Conservation (phyloP, 2,113 vertebrate species). For the Cochlearius cochlearius region DNA sequence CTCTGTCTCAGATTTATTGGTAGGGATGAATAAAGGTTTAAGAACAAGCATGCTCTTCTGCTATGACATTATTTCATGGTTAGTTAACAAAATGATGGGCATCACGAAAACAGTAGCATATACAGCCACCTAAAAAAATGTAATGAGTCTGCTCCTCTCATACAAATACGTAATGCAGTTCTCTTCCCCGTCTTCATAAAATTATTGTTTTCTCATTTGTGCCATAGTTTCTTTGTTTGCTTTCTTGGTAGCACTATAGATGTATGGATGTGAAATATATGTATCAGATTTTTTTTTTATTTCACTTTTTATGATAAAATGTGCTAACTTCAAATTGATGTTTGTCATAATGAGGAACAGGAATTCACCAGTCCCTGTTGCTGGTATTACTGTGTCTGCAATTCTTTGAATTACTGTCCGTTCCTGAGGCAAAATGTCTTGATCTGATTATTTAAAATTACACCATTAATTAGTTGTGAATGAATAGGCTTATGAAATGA, state of each 20-base stretch:
- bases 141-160: not conserved
- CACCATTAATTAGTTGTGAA: not conserved
- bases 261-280: not conserved
- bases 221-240: not conserved
- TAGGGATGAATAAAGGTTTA: not conserved
- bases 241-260: not conserved
- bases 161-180: not conserved
- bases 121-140: not conserved
- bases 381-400: not conserved
- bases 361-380: not conserved
- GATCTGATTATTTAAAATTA: slow-evolving; percentile 11
- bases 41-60: not conserved
- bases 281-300: not conserved
- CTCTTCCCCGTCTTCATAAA: not conserved
- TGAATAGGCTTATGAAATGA: not conserved
- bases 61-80: not conserved
- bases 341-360: not conserved
- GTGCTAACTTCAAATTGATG: not conserved
- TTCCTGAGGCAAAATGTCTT: not conserved
- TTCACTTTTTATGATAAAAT: not conserved
- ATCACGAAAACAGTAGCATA: not conserved
- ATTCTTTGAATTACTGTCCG: not conserved
- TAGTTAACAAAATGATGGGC: not conserved
- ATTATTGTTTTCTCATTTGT: not conserved
- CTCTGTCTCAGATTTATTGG: not conserved